Evolutionary conservation across 2,113 vertebrate genomes (phyloP).

Genomic region (Rhinichthys klamathensis): DNA sequence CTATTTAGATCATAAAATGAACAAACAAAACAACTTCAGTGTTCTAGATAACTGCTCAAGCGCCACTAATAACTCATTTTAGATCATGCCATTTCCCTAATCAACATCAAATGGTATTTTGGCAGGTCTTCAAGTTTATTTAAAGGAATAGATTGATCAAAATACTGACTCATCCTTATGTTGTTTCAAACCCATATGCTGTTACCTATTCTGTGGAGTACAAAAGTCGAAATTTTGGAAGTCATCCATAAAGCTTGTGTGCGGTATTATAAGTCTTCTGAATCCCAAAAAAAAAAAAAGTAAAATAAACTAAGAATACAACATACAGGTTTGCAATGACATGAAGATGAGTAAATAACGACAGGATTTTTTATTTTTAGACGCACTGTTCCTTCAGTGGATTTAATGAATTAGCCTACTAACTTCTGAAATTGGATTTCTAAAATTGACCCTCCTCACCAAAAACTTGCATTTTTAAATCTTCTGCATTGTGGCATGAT

Average conservation of each 20-base stretch:
- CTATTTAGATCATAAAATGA: background rate
- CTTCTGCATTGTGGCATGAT: too few species aligned
- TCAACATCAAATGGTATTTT: conserved; percentile 19
- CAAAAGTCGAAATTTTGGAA: background rate
- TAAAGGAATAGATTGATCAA: background rate
- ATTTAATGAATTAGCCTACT: background rate
- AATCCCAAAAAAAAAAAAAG: background rate
- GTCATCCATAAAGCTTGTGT: background rate
- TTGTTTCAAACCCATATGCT: background rate
- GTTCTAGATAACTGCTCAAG: conserved; percentile 14
- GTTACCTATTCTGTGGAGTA: background rate
- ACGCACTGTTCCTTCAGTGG: background rate
- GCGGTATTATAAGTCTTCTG: background rate
- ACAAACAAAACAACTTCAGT: background rate
- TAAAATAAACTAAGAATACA: too few species aligned
- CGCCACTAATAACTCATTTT: conserved; percentile 1
- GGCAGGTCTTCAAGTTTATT: background rate
- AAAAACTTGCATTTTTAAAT: too few species aligned
- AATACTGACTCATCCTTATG: background rate
- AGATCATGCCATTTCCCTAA: background rate
- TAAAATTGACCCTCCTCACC: too few species aligned
- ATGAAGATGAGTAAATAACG: too few species aligned
- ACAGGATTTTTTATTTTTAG: background rate
- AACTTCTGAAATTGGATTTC: too few species aligned
- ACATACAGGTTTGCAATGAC: too few species aligned